Conservation (phyloP, 2,113 vertebrate species). For the Phrynosoma blainvillii region DNA sequence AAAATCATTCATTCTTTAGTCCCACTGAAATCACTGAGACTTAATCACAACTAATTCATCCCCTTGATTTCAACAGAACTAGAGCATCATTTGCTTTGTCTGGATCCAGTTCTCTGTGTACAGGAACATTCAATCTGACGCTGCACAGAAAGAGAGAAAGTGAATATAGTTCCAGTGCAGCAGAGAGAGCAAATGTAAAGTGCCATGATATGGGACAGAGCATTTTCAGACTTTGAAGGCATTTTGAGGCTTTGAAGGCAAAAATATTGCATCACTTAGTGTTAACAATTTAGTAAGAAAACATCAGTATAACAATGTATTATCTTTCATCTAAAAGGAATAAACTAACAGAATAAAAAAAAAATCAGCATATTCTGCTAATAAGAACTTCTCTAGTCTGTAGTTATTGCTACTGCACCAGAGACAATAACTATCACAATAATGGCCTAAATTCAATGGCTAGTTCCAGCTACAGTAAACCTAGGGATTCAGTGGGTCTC, state of each 20-base stretch:
- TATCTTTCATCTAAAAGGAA: background rate
- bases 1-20: background rate
- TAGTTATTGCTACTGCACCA: background rate
- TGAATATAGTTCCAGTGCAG: background rate
- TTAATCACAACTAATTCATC: background rate
- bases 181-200: background rate
- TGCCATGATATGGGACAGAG: background rate
- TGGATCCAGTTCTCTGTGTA: background rate
- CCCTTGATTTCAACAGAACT: background rate
- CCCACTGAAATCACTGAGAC: background rate
- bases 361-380: background rate
- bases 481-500: too few species aligned
- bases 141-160: background rate
- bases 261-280: too few species aligned
- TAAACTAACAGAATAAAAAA: background rate
- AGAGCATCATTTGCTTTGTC: background rate
- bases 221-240: background rate
- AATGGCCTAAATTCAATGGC: too few species aligned
- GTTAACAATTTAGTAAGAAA: background rate
- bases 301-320: background rate
- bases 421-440: background rate
- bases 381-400: background rate
- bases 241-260: background rate
- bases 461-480: too few species aligned
- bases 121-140: background rate